phyloP scores from a whole-genome alignment of 2,888 invertebrate species.

The Kuschelorhynchus macadamiae region DNA sequence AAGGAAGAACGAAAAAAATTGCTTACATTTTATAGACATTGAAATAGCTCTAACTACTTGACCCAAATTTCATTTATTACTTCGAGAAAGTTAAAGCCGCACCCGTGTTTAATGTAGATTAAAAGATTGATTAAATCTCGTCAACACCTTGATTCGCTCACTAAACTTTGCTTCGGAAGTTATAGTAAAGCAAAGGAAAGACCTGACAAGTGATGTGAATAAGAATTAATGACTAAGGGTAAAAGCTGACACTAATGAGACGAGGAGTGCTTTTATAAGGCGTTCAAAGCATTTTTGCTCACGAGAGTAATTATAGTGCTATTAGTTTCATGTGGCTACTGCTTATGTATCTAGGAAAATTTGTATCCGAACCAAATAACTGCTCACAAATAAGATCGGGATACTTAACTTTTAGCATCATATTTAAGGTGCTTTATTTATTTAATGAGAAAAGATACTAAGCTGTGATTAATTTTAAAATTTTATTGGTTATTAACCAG shows the following conservation, averaged over 20 bases:
- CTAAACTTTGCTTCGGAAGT: constrained; percentile 31
- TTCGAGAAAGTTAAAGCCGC: constrained; percentile 23
- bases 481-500: no score
- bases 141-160: constrained; percentile 36
- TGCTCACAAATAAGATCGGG: no score
- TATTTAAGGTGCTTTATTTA: no score
- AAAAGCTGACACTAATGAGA: constrained; percentile 40
- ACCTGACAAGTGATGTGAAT: constrained; percentile 52
- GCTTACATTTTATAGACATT: constrained; percentile 5
- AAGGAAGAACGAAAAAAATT: no score
- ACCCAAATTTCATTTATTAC: constrained; percentile 12
- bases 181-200: constrained; percentile 31
- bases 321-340: constrained; percentile 8
- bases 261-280: constrained; percentile 36
- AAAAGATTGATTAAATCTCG: constrained; percentile 37
- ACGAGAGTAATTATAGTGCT: not conserved
- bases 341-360: constrained; percentile 8
- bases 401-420: no score
- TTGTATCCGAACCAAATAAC: not conserved
- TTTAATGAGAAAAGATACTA: no score
- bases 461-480: no score
- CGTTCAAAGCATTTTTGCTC: constrained; percentile 10
- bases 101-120: constrained; percentile 31
- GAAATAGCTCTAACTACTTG: constrained; percentile 2
- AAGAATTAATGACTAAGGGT: constrained; percentile 43